These are phyloP conservation scores for Carapus acus DNA, from an alignment of 2,797 vertebrate genomes.

Conservation along the genomic window DNA sequence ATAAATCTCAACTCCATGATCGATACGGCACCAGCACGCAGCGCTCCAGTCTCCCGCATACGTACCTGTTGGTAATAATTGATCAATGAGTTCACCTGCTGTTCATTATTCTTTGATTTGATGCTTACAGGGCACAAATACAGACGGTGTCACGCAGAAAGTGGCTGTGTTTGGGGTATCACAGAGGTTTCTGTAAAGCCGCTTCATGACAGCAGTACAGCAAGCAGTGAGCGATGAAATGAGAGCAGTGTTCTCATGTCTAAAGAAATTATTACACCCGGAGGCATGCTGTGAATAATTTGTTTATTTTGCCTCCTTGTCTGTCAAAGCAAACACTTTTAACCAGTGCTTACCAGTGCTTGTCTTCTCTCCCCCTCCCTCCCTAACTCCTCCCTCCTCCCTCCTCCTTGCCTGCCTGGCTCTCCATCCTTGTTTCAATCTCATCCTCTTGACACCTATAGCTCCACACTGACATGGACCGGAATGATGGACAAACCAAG, in stretches of 20 bases:
- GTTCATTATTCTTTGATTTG: constrained; percentile 64
- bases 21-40: constrained; percentile 46
- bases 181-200: constrained; percentile 48
- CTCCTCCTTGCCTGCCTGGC: not conserved
- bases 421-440: not conserved
- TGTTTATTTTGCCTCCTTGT: constrained; percentile 57
- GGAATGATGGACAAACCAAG: constrained; percentile 83
- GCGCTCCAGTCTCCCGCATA: constrained; percentile 31
- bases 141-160: constrained; percentile 34
- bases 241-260: constrained; percentile 24
- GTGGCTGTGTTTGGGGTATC: constrained; percentile 54
- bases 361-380: constrained; percentile 14
- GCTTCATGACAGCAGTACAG: constrained; percentile 40
- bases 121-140: constrained; percentile 51
- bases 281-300: constrained; percentile 56
- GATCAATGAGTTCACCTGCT: constrained; percentile 63
- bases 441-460: constrained; percentile 26
- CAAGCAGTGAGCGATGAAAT: constrained; percentile 27
- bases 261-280: constrained; percentile 55
- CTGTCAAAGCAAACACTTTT: constrained; percentile 57
- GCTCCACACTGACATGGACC: constrained; percentile 87
- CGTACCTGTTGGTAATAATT: constrained; percentile 55
- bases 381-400: constrained; percentile 2
- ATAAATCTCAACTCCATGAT: constrained; percentile 59
- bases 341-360: constrained; percentile 52